Conservation (phyloP, 2,888 invertebrate genomes). For the Altica lythri region DNA sequence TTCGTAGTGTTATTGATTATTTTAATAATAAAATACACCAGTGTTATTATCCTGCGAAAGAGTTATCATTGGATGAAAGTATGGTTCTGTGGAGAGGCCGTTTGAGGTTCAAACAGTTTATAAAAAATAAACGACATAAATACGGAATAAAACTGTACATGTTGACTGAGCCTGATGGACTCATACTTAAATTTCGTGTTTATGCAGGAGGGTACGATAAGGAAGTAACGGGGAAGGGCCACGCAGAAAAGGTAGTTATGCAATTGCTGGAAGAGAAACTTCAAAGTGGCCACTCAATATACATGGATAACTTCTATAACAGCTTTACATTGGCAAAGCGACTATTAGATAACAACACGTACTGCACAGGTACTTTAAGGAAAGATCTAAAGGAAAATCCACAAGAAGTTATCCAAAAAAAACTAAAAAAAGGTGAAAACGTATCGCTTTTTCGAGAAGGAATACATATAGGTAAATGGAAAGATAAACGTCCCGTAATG, state of each 20-base stretch:
- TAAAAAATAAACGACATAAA: constrained; percentile 49
- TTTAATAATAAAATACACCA: constrained; percentile 41
- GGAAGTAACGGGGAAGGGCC: constrained; percentile 17
- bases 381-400: constrained; percentile 26
- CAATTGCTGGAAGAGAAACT: constrained; percentile 28
- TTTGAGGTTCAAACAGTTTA: constrained; percentile 46
- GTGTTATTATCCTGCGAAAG: constrained; percentile 37
- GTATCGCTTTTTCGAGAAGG: neutral
- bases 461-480: constrained; percentile 15
- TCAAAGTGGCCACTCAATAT: constrained; percentile 21
- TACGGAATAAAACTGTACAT: constrained; percentile 49
- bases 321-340: constrained; percentile 20
- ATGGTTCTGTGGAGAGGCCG: constrained; percentile 44
- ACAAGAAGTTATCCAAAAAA: constrained; percentile 22
- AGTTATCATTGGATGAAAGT: constrained; percentile 37
- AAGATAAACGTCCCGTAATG: no score
- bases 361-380: constrained; percentile 35
- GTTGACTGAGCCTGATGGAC: constrained; percentile 48
- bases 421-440: constrained; percentile 14
- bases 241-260: constrained; percentile 29
- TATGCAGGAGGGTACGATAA: constrained; percentile 13
- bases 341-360: constrained; percentile 30
- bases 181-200: constrained; percentile 12
- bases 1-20: constrained; percentile 47
- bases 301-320: constrained; percentile 32